A percentile compares a stretch with the other conserved stretches of the same genome.
Conservation (phyloP, 1,140 invertebrate species). For the Ectropis grisescens region DNA sequence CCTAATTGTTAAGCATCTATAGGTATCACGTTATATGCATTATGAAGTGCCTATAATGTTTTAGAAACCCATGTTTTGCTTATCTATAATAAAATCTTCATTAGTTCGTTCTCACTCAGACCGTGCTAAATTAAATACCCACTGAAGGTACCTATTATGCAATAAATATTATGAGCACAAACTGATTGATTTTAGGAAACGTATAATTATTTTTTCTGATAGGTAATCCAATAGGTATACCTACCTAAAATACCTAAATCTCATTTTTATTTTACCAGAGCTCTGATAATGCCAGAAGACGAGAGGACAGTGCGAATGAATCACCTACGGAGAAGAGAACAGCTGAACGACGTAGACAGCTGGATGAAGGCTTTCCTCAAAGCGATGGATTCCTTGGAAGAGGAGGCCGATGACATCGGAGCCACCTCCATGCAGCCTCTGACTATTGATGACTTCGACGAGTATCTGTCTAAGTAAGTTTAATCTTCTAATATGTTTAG, state of each 20-base stretch:
- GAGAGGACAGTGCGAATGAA: conserved; percentile 90
- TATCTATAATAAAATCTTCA: no score
- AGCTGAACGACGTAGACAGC: conserved; percentile 86
- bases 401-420: conserved; percentile 84
- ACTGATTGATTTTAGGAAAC: no score
- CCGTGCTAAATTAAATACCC: no score
- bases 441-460: conserved; percentile 89
- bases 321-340: conserved; percentile 83
- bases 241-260: no score
- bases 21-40: no score
- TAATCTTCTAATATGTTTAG: no score
- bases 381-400: conserved; percentile 84
- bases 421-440: conserved; percentile 87
- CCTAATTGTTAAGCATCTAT: no score
- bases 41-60: no score
- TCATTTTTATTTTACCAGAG: conserved; percentile 74
- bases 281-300: conserved; percentile 91
- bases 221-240: no score
- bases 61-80: no score
- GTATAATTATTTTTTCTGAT: no score
- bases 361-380: conserved; percentile 92
- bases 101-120: no score
- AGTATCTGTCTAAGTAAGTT: conserved; percentile 84
- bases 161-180: background rate
- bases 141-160: background rate